Evolutionary conservation across 2,888 invertebrate genomes (phyloP).

Genomic region (Parnassius mnemosyne): DNA sequence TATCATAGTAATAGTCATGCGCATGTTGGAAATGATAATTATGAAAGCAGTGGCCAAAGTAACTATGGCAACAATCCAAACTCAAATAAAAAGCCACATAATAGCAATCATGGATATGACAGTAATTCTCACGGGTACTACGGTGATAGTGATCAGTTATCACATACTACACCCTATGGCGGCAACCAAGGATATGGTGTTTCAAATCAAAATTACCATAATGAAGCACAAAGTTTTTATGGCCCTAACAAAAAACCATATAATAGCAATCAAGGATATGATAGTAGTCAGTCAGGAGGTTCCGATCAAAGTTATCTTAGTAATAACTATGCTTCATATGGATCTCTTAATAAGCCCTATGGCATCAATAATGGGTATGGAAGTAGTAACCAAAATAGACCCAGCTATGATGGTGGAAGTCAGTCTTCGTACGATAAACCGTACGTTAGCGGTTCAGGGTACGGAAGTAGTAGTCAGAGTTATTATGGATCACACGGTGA

Average conservation of each 20-base stretch:
- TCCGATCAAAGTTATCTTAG: slow-evolving; percentile 31
- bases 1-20: slow-evolving; percentile 29
- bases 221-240: slow-evolving; percentile 15
- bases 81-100: slow-evolving; percentile 25
- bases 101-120: slow-evolving; percentile 16
- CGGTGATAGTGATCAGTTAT: slow-evolving; percentile 7
- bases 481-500: slow-evolving; percentile 15
- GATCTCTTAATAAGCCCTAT: slow-evolving; percentile 26
- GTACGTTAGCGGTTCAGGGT: slow-evolving; percentile 10
- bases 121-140: not conserved
- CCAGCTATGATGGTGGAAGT: slow-evolving; percentile 8
- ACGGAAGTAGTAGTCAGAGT: slow-evolving; percentile 21
- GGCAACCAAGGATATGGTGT: slow-evolving; percentile 25
- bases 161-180: slow-evolving; percentile 16
- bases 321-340: slow-evolving; percentile 15
- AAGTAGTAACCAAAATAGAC: slow-evolving; percentile 18
- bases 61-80: slow-evolving; percentile 26
- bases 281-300: slow-evolving; percentile 13
- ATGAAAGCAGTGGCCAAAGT: slow-evolving; percentile 24
- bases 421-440: slow-evolving; percentile 21
- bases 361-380: slow-evolving; percentile 29
- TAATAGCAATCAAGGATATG: slow-evolving; percentile 27
- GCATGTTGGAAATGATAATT: slow-evolving; percentile 16
- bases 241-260: slow-evolving; percentile 25
- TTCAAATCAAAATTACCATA: slow-evolving; percentile 32